Percentiles rank a stretch among this genome's conserved stretches.
These are phyloP conservation scores for Siderastrea siderea DNA, from an alignment of 92 coral and sea anemone genomes.

Conservation along the genomic window DNA sequence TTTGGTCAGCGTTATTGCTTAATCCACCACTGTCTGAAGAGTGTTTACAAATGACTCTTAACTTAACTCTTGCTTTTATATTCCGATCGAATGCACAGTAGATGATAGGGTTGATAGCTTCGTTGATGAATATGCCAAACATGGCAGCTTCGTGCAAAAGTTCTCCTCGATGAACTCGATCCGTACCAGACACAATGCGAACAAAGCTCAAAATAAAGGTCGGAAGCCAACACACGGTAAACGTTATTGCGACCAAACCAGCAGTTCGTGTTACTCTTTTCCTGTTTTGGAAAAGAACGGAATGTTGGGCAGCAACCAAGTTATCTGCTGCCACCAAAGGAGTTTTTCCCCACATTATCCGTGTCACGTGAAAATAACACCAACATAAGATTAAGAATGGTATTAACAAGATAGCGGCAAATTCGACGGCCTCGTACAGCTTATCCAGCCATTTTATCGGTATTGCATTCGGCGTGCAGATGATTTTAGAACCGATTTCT, in stretches of 20 bases:
- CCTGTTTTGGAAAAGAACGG: not conserved
- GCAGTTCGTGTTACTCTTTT: conserved; percentile 43
- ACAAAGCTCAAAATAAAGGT: conserved; percentile 64
- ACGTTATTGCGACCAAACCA: conserved; percentile 35
- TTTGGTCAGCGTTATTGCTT: not conserved
- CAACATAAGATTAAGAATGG: conserved; percentile 71
- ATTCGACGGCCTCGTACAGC: conserved; percentile 70
- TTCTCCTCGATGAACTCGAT: conserved; percentile 49
- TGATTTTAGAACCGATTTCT: conserved; percentile 30
- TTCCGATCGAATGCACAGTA: conserved; percentile 62
- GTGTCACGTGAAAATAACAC: conserved; percentile 67
- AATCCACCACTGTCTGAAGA: not conserved
- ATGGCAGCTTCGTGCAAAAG: conserved; percentile 73
- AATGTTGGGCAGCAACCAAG: not conserved
- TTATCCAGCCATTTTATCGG: conserved; percentile 64
- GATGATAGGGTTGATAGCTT: conserved; percentile 80
- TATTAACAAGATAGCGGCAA: conserved; percentile 38
- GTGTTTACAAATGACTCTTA: not conserved
- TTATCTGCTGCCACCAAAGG: conserved; percentile 15
- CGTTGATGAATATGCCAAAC: conserved; percentile 79
- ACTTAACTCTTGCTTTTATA: conserved; percentile 1
- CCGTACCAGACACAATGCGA: conserved; percentile 65
- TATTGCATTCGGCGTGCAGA: conserved; percentile 67
- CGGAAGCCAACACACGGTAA: conserved; percentile 78
- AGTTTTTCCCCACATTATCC: conserved; percentile 49